These are phyloP conservation scores for Drosophila nasuta DNA, from an alignment of 1,140 invertebrate species.

Conservation along the genomic window DNA sequence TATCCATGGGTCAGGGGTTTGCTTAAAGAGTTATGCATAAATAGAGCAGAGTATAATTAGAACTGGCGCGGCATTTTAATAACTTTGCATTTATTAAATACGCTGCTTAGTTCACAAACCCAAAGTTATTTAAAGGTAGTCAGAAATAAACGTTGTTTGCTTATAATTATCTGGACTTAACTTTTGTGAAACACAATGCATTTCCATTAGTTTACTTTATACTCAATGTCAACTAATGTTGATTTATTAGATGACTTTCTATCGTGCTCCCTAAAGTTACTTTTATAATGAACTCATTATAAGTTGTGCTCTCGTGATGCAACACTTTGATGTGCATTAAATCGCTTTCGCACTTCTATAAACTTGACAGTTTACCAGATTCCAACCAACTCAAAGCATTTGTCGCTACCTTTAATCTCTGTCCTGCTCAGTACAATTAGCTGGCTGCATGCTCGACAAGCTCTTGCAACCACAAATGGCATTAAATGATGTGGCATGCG, in stretches of 20 bases:
- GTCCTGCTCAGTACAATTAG: slow-evolving; percentile 35
- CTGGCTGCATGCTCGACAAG: slow-evolving; percentile 44
- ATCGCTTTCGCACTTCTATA: slow-evolving; percentile 4
- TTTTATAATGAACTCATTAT: background rate
- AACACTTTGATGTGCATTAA: background rate
- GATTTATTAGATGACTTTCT: background rate
- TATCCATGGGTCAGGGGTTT: background rate
- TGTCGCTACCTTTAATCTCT: slow-evolving; percentile 24
- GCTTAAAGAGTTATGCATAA: background rate
- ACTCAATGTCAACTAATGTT: background rate
- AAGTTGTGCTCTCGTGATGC: background rate
- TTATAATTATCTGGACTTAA: too few species aligned
- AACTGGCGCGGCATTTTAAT: background rate
- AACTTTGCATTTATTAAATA: background rate
- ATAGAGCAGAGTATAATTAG: background rate
- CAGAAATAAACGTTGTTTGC: too few species aligned
- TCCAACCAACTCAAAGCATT: background rate
- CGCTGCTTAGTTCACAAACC: too few species aligned
- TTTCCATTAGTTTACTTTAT: too few species aligned
- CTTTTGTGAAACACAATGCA: too few species aligned
- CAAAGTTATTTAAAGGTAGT: too few species aligned
- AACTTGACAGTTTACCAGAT: slow-evolving; percentile 2
- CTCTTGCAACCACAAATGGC: slow-evolving; percentile 73
- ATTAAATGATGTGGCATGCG: slow-evolving; percentile 66
- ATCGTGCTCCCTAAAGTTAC: background rate